Conservation (phyloP, 1,140 invertebrate species). For the Penaeus chinensis region DNA sequence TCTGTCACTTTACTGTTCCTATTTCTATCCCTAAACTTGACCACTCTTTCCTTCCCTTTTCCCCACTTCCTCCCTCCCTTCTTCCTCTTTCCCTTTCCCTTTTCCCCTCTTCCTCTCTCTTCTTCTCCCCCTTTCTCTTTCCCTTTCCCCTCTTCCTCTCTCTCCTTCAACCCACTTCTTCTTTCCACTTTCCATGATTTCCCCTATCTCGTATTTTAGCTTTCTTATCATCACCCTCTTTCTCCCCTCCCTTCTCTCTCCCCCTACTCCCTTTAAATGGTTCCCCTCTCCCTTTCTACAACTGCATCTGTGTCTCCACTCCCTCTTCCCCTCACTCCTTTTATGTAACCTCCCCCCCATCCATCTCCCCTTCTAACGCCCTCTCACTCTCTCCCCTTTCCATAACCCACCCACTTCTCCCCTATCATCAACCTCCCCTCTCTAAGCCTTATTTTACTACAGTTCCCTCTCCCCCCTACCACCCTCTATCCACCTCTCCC, state of each 20-base stretch:
- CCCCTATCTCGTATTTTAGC: neutral
- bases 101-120: neutral
- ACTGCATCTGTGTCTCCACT: neutral
- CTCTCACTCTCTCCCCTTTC: neutral
- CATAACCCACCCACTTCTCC: neutral
- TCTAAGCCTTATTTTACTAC: neutral
- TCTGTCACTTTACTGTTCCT: neutral
- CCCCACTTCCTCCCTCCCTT: neutral
- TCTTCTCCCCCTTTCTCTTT: neutral
- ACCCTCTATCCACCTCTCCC: neutral
- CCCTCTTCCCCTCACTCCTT: conserved; percentile 13
- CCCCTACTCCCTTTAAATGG: neutral
- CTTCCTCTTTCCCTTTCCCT: neutral
- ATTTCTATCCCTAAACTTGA: neutral
- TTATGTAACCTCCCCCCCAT: neutral
- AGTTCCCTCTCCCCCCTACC: neutral
- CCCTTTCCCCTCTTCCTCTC: neutral
- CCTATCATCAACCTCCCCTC: neutral
- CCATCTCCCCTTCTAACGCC: neutral
- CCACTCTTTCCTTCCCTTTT: neutral
- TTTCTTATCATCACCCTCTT: neutral
- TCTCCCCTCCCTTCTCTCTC: neutral
- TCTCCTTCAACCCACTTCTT: neutral
- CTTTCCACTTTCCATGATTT: neutral
- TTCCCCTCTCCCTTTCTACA: neutral